These are phyloP conservation scores for Nymphalis polychloros DNA, from an alignment of 2,888 invertebrate genomes.

Conservation along the genomic window DNA sequence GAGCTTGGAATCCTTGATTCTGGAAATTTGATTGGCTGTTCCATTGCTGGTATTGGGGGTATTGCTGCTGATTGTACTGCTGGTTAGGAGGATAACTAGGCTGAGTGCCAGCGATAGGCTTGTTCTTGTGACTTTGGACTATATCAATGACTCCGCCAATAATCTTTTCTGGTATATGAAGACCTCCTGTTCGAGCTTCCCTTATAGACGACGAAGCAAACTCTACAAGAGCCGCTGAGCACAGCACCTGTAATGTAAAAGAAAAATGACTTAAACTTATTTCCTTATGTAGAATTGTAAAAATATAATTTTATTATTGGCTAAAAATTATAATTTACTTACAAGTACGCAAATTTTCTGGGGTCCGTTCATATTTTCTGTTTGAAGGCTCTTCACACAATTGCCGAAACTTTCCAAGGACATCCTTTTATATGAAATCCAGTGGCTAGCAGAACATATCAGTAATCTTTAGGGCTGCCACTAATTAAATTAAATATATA, in stretches of 20 bases:
- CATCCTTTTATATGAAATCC: slow-evolving; percentile 62
- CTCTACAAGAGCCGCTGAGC: slow-evolving; percentile 14
- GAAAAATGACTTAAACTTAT: not conserved
- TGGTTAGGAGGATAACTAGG: slow-evolving; percentile 40
- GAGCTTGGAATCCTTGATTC: slow-evolving; percentile 42
- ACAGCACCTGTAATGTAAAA: slow-evolving; percentile 17
- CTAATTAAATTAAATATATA: not conserved
- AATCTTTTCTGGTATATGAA: slow-evolving; percentile 71
- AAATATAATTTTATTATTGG: too few species aligned
- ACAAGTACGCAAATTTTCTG: slow-evolving; percentile 52
- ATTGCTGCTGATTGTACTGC: slow-evolving; percentile 50
- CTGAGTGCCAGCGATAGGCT: slow-evolving; percentile 47
- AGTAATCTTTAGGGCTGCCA: slow-evolving; percentile 50
- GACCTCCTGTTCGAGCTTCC: slow-evolving; percentile 54
- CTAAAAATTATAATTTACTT: slow-evolving; percentile 45
- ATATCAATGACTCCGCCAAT: slow-evolving; percentile 75
- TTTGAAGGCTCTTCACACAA: slow-evolving; percentile 43
- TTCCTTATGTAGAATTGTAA: too few species aligned
- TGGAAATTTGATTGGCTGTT: slow-evolving; percentile 47
- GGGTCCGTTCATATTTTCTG: slow-evolving; percentile 55
- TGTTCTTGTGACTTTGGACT: slow-evolving; percentile 71
- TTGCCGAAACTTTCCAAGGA: slow-evolving; percentile 59
- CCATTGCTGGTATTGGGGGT: slow-evolving; percentile 52
- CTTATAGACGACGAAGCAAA: slow-evolving; percentile 36
- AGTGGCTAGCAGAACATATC: slow-evolving; percentile 38